These are phyloP conservation scores for Harpagifer antarcticus DNA, from an alignment of 2,797 vertebrate species.

Conservation along the genomic window DNA sequence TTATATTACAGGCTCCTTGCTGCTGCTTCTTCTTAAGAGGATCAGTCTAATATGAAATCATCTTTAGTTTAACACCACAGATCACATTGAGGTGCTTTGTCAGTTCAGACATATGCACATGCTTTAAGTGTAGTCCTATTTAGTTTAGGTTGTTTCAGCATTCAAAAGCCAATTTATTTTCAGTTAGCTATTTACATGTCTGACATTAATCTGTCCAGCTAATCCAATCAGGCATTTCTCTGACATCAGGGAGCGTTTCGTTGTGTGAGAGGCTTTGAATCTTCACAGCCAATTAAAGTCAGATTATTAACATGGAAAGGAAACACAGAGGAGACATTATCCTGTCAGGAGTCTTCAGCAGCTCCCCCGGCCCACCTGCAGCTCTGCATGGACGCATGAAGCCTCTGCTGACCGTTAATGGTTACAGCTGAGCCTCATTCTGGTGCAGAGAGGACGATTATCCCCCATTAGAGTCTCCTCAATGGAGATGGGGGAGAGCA, in stretches of 20 bases:
- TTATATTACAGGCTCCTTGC: slow-evolving; percentile 14
- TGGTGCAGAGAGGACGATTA: slow-evolving; percentile 19
- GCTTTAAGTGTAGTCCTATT: neutral
- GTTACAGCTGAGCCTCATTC: slow-evolving; percentile 15
- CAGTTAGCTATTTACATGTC: neutral
- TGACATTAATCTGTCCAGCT: slow-evolving; percentile 34
- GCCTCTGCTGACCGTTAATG: slow-evolving; percentile 23
- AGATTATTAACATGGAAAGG: slow-evolving; percentile 41
- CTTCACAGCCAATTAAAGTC: slow-evolving; percentile 48
- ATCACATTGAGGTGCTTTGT: slow-evolving; percentile 31
- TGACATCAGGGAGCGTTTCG: slow-evolving; percentile 11
- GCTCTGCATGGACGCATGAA: slow-evolving; percentile 24
- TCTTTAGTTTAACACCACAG: slow-evolving; percentile 19
- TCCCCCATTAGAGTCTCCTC: slow-evolving; percentile 47
- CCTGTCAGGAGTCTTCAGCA: slow-evolving; percentile 36
- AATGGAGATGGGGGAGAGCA: slow-evolving; percentile 6
- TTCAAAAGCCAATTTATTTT: neutral
- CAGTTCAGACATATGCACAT: neutral
- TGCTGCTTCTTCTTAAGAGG: slow-evolving; percentile 38
- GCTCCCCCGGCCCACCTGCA: slow-evolving; percentile 34
- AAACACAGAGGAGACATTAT: slow-evolving; percentile 47
- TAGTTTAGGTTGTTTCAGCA: neutral
- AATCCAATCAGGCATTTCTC: slow-evolving; percentile 32
- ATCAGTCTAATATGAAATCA: slow-evolving; percentile 42
- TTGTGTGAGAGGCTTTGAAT: slow-evolving; percentile 23